phyloP scores from a whole-genome alignment of 1,140 invertebrate species.

The Sitophilus oryzae region DNA sequence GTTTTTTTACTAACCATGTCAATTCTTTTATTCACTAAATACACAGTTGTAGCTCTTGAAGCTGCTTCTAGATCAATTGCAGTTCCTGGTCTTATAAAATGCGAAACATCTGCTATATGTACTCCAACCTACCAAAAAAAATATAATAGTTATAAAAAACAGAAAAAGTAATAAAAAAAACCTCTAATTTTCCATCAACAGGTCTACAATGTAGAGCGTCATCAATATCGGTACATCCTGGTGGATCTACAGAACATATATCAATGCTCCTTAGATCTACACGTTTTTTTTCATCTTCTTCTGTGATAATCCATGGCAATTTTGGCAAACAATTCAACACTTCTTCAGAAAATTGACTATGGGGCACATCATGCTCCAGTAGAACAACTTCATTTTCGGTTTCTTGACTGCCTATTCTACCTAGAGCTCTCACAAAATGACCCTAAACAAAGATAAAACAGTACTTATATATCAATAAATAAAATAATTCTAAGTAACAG shows the following conservation, averaged over 20 bases:
- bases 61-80: conserved; percentile 86
- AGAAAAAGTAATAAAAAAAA: no score
- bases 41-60: conserved; percentile 80
- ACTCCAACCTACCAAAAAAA: no score
- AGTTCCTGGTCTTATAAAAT: conserved; percentile 85
- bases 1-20: conserved; percentile 88
- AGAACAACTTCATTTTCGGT: conserved; percentile 95
- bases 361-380: conserved; percentile 95
- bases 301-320: conserved; percentile 83
- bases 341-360: conserved; percentile 88
- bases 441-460: conserved; percentile 50
- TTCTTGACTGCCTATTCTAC: conserved; percentile 69
- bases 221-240: conserved; percentile 98
- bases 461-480: no score
- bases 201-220: conserved; percentile 90
- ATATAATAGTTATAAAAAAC: no score
- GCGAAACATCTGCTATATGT: conserved; percentile 92
- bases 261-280: conserved; percentile 77
- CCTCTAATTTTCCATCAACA: conserved; percentile 71
- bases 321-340: conserved; percentile 89
- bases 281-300: conserved; percentile 74
- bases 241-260: conserved; percentile 97
- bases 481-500: no score
- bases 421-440: conserved; percentile 83
- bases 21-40: conserved; percentile 82